Conservation (phyloP, 2,888 invertebrate species). For the Oxystoma pomonae region DNA sequence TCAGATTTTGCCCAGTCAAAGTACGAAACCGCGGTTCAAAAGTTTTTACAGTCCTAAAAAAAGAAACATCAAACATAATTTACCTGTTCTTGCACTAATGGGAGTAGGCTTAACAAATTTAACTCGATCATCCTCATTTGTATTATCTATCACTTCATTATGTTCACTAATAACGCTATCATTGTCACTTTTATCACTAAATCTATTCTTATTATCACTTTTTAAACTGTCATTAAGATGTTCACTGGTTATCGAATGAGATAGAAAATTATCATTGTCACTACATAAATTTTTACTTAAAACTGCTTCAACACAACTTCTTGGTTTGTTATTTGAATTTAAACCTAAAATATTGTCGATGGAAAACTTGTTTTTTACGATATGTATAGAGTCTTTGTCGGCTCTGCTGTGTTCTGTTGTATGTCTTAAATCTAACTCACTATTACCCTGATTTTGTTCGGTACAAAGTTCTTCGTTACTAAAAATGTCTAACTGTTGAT, state of each 20-base stretch:
- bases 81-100: conserved; percentile 29
- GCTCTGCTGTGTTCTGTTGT: no score
- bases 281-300: neutral
- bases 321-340: conserved; percentile 17
- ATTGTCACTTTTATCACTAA: conserved; percentile 16
- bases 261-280: neutral
- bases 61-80: no score
- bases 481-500: no score
- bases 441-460: no score
- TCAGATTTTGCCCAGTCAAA: no score
- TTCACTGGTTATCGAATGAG: conserved; percentile 4
- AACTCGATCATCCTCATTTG: conserved; percentile 29
- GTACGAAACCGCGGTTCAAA: no score
- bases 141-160: conserved; percentile 16
- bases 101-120: conserved; percentile 44
- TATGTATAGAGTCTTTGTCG: no score
- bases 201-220: neutral
- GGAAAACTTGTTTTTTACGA: conserved; percentile 43
- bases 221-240: conserved; percentile 18
- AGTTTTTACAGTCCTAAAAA: no score
- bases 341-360: conserved; percentile 46
- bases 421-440: no score
- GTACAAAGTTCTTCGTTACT: no score
- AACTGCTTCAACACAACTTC: neutral
- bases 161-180: conserved; percentile 20